Evolutionary conservation across 2,113 vertebrate genomes (phyloP).

Genomic region (Paramormyrops kingsleyae): DNA sequence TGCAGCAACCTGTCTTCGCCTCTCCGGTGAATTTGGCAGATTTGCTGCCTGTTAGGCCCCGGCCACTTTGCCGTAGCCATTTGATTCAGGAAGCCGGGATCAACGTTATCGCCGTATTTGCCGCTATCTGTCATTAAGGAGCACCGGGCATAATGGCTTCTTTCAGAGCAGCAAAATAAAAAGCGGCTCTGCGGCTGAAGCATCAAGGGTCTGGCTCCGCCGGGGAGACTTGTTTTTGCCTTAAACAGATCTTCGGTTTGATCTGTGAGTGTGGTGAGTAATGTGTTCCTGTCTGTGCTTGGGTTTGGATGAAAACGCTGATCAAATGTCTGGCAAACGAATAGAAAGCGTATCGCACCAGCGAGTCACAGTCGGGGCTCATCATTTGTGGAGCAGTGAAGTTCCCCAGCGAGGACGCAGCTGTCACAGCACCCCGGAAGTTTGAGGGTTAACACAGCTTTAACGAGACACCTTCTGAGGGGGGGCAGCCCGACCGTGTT

Average conservation of each 20-base stretch:
- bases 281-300: neutral
- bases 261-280: neutral
- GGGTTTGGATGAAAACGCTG: neutral
- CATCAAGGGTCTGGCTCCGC: neutral
- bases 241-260: neutral
- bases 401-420: neutral
- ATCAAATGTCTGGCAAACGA: neutral
- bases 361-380: neutral
- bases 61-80: neutral
- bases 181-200: neutral
- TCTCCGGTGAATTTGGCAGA: neutral
- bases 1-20: neutral
- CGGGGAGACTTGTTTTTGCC: neutral
- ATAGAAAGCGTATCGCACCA: neutral
- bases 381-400: neutral
- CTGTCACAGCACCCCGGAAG: neutral
- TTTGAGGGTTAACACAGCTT: neutral
- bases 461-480: neutral
- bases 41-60: neutral
- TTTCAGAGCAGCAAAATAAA: neutral
- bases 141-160: neutral
- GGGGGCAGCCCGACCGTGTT: neutral
- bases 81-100: neutral
- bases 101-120: neutral
- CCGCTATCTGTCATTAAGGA: neutral